These are phyloP conservation scores for Hirtodrosophila duncani DNA, from an alignment of 2,888 invertebrate species.

Conservation along the genomic window DNA sequence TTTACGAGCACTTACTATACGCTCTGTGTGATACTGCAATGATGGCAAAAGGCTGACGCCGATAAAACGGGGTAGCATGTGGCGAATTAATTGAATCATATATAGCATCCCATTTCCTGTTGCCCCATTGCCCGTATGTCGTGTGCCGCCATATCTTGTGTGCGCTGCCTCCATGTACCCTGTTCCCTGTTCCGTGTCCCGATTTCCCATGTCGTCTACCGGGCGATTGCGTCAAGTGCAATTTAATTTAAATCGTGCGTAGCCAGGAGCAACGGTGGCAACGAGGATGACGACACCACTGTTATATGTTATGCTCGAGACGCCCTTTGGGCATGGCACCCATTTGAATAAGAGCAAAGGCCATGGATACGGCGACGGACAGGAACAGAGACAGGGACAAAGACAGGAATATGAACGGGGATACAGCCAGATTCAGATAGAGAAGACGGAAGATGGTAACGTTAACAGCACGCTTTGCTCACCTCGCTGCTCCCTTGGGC, in stretches of 20 bases:
- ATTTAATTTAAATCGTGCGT: slow-evolving; percentile 70
- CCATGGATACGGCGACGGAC: too few species aligned
- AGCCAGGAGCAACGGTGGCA: slow-evolving; percentile 58
- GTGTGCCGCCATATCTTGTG: neutral
- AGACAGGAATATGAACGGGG: too few species aligned
- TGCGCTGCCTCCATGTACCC: too few species aligned
- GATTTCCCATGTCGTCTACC: too few species aligned
- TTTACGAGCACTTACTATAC: slow-evolving; percentile 22
- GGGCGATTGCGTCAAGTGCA: slow-evolving; percentile 63
- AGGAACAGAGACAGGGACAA: neutral
- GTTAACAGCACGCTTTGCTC: slow-evolving; percentile 1
- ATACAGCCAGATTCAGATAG: neutral
- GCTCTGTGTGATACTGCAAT: too few species aligned
- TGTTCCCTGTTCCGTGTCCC: too few species aligned
- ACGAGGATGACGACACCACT: slow-evolving; percentile 6
- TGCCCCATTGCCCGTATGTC: too few species aligned
- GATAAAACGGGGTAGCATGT: slow-evolving; percentile 6
- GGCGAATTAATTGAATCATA: slow-evolving; percentile 33
- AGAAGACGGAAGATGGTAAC: neutral
- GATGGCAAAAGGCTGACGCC: too few species aligned
- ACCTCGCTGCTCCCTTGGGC: slow-evolving; percentile 33
- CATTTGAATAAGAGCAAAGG: slow-evolving; percentile 35
- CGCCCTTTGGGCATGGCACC: slow-evolving; percentile 1
- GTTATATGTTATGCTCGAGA: slow-evolving; percentile 5
- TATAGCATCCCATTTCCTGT: too few species aligned